These are phyloP conservation scores for Phodopus roborovskii DNA, from an alignment of 2,113 vertebrate species.

Conservation along the genomic window DNA sequence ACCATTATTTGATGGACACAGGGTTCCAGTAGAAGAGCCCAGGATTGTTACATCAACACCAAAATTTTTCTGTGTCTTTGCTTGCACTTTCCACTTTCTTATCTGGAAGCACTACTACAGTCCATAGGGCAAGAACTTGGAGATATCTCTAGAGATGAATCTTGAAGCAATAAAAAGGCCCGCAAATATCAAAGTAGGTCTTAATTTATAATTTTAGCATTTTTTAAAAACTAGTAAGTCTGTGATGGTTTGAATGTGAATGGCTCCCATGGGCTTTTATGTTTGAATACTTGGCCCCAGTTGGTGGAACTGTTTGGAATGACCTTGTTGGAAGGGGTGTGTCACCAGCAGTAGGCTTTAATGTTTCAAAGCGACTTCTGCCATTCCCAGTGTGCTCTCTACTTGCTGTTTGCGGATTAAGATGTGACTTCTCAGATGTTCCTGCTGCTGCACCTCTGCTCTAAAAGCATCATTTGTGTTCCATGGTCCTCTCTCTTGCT, in stretches of 20 bases:
- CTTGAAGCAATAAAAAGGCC: fast-evolving
- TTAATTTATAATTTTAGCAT: constrained; percentile 19
- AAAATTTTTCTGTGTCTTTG: neutral
- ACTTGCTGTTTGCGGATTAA: neutral
- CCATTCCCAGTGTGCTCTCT: neutral
- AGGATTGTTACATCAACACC: neutral
- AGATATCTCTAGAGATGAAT: neutral
- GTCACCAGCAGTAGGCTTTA: too few species aligned
- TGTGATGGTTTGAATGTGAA: neutral
- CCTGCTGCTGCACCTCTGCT: neutral
- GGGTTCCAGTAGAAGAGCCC: neutral
- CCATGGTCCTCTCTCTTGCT: constrained; percentile 35
- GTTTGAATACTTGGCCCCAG: neutral
- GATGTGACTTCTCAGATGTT: neutral
- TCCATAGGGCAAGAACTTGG: neutral
- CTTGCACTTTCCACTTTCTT: neutral
- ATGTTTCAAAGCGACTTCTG: neutral
- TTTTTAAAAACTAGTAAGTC: neutral
- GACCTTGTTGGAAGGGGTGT: neutral
- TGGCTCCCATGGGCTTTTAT: neutral
- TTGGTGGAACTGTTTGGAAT: neutral
- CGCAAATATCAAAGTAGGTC: neutral
- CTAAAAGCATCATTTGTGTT: neutral
- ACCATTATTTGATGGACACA: neutral
- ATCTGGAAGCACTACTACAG: neutral